Base-by-base conservation (phyloP, 2,113 vertebrate species). In the Corynorhinus townsendii region DNA sequence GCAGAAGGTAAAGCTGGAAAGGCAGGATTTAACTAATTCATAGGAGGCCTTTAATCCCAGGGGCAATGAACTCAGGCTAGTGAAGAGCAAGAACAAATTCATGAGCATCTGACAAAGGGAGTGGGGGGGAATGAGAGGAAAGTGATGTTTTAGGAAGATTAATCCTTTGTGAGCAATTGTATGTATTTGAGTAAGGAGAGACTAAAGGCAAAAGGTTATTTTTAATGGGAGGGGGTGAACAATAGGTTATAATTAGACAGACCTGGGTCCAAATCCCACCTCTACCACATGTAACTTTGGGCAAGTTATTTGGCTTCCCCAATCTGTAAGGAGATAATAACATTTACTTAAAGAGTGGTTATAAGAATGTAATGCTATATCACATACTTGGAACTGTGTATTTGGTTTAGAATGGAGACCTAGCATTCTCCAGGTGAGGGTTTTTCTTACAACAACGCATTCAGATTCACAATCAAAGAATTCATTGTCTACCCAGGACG, bases 291-390 rank as follows among this genome's bases (percentile, higher is more conserved):
- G 38, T 47, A 64, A 81, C 86, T 81, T 28, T 66, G 86, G 81
- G 33, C 86, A 92, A 81, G 54, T 89, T 45, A 93, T 22, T 64
- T 76, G 56, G 43, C 43, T 96, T 86, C n/a, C 47, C 35, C 52
- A 68, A 33, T 91, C 62, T 96, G n/a, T 56, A 87, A 89, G 77
- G 54, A 94, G 76, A 49, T 38, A 62, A 52, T 40, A 90, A 49
- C 54, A 47, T 10, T 76, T 35, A 85, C 62, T 89, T 86, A 85
- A 85, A 66, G 85, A 87, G 7, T 49, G 43, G 24, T 45, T 91
- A 17, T 28, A 59, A 59, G 62, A 72, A 89, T 47, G 3, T 43
- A 83, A 81, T 19, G 7, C 4, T 17, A 89, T 22, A 54, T 5
- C 33, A 43, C 86, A 24, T 45, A 66, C 17, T 35, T 43, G 30